phyloP scores from a whole-genome alignment of 2,797 vertebrate species.

The Morelia viridis region DNA sequence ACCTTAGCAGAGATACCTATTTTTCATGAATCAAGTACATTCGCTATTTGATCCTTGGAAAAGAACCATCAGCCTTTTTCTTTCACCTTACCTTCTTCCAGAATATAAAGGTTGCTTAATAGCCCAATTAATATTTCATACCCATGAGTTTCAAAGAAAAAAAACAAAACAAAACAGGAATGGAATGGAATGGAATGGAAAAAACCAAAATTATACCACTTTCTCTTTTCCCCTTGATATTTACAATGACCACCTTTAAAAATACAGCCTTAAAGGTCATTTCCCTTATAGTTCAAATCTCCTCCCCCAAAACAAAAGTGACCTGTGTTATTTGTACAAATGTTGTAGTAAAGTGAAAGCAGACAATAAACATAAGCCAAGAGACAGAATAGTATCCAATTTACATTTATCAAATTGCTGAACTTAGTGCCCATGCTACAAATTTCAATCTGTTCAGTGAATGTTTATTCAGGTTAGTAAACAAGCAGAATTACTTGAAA shows the following conservation, averaged over 20 bases:
- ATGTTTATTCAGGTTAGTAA: constrained; percentile 68
- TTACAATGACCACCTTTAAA: constrained; percentile 83
- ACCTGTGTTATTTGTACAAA: constrained; percentile 76
- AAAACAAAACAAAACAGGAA: constrained; percentile 60
- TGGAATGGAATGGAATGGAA: constrained; percentile 71
- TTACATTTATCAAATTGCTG: constrained; percentile 55
- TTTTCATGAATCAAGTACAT: constrained; percentile 79
- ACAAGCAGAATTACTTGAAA: constrained; percentile 58
- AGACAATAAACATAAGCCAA: constrained; percentile 70
- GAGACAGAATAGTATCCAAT: constrained; percentile 66
- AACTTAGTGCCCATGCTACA: constrained; percentile 55
- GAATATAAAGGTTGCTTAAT: constrained; percentile 78
- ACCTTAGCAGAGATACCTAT: constrained; percentile 69
- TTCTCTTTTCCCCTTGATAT: constrained; percentile 66
- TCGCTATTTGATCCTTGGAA: constrained; percentile 77
- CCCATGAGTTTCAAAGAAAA: constrained; percentile 83
- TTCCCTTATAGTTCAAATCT: constrained; percentile 74
- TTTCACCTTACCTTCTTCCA: constrained; percentile 33
- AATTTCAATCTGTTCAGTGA: constrained; percentile 64
- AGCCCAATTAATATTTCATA: constrained; percentile 90
- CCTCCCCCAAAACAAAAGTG: constrained; percentile 67
- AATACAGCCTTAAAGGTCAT: constrained; percentile 72
- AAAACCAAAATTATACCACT: constrained; percentile 81
- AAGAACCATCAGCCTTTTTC: constrained; percentile 44
- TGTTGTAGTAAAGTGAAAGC: constrained; percentile 79